Percentiles rank a stretch among this genome's conserved stretches.
Conservation (phyloP, 2,797 vertebrate species). For the Semotilus atromaculatus region DNA sequence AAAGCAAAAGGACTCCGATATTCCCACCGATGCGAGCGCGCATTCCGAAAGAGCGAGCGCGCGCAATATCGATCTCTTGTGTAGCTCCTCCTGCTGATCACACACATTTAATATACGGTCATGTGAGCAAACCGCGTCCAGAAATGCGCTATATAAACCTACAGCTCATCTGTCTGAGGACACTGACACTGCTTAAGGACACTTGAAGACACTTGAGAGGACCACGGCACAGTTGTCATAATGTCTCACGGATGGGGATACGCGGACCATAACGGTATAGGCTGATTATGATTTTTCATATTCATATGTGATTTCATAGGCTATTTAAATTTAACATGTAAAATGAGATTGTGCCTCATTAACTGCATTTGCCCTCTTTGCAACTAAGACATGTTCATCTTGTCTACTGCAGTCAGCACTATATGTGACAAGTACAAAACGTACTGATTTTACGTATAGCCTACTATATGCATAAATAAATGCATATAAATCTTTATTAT, state of each 20-base stretch:
- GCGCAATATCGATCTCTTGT: slow-evolving; percentile 66
- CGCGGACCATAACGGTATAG: slow-evolving; percentile 75
- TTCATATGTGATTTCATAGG: not conserved
- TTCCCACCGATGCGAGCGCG: not conserved
- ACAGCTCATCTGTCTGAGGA: slow-evolving; percentile 69
- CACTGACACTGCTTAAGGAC: slow-evolving; percentile 59
- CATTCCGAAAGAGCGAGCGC: slow-evolving; percentile 30
- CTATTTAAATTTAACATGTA: slow-evolving; percentile 8
- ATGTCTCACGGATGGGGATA: slow-evolving; percentile 82
- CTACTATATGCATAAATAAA: not conserved
- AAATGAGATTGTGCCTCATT: not conserved
- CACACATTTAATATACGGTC: slow-evolving; percentile 60
- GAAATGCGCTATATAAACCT: slow-evolving; percentile 74
- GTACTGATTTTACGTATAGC: not conserved
- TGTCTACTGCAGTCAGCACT: slow-evolving; percentile 27
- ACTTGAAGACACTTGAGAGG: slow-evolving; percentile 38
- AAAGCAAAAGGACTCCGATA: not conserved
- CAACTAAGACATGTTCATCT: slow-evolving; percentile 11
- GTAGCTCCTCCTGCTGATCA: slow-evolving; percentile 73
- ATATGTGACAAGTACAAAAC: not conserved
- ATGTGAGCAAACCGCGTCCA: slow-evolving; percentile 64
- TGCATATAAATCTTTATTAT: not conserved
- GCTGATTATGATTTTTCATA: slow-evolving; percentile 45
- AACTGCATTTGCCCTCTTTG: not conserved
- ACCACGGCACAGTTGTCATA: slow-evolving; percentile 52